phyloP scores from a whole-genome alignment of 1,140 invertebrate species.

The Capitella teleta region DNA sequence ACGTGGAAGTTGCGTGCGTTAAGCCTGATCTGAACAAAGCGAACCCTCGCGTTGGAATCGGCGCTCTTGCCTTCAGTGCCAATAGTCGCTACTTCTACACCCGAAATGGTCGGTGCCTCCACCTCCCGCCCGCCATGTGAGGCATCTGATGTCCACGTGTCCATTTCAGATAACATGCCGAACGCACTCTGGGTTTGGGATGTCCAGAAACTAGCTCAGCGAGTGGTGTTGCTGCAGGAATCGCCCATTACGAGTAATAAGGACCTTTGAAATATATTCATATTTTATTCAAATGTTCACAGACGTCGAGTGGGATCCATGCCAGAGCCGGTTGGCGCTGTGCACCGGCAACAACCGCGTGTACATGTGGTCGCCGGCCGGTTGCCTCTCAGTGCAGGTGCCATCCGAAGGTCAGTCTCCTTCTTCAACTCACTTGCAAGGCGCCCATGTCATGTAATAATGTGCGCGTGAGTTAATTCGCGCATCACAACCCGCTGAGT shows the following conservation, averaged over 20 bases:
- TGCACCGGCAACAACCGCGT: slow-evolving; percentile 38
- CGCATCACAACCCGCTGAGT: too few relatives aligned
- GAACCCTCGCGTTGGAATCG: slow-evolving; percentile 37
- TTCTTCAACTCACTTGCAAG: too few relatives aligned
- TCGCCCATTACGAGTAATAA: slow-evolving; percentile 36
- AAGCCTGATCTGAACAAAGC: slow-evolving; percentile 38
- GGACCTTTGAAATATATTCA: too few relatives aligned
- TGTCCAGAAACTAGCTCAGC: slow-evolving; percentile 24
- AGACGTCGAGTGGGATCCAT: slow-evolving; percentile 37
- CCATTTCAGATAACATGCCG: slow-evolving; percentile 36
- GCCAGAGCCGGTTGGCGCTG: slow-evolving; percentile 29
- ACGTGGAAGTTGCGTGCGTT: slow-evolving; percentile 24
- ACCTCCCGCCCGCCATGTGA: not conserved
- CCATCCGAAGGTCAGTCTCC: slow-evolving; percentile 39
- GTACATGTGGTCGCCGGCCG: slow-evolving; percentile 42
- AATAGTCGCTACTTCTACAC: slow-evolving; percentile 40
- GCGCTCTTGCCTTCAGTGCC: slow-evolving; percentile 31
- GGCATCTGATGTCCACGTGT: not conserved
- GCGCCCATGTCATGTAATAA: too few relatives aligned
- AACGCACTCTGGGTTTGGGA: slow-evolving; percentile 40
- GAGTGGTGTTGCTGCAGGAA: slow-evolving; percentile 31
- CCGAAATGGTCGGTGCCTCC: slow-evolving; percentile 27
- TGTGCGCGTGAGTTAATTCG: too few relatives aligned
- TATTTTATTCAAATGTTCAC: not conserved
- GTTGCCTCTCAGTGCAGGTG: slow-evolving; percentile 36